These are phyloP conservation scores for Potamilus streckersoni DNA, from an alignment of 1,140 invertebrate species.

Conservation along the genomic window DNA sequence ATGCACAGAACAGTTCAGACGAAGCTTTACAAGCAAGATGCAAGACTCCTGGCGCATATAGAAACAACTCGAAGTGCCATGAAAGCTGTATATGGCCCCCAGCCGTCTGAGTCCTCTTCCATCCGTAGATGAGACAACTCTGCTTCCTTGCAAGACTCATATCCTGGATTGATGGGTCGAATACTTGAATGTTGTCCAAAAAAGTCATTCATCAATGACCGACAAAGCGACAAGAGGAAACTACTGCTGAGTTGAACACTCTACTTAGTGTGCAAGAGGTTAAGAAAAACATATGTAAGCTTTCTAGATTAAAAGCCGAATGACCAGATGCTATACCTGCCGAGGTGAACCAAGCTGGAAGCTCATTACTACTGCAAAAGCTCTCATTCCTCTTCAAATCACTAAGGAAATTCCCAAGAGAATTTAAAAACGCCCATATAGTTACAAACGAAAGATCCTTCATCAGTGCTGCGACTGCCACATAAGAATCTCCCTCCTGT, in stretches of 20 bases:
- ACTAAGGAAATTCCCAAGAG: slow-evolving; percentile 17
- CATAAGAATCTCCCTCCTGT: slow-evolving; percentile 26
- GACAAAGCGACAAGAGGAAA: slow-evolving; percentile 12
- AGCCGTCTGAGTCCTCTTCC: slow-evolving; percentile 18
- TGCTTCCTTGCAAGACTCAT: neutral
- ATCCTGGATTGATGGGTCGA: neutral
- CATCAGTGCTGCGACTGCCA: slow-evolving; percentile 23
- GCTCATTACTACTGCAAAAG: neutral
- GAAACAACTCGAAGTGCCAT: slow-evolving; percentile 13
- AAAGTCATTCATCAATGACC: slow-evolving; percentile 12
- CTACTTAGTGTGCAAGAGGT: neutral
- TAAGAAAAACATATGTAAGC: neutral
- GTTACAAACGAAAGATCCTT: slow-evolving; percentile 30
- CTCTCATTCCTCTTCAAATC: neutral
- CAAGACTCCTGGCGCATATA: slow-evolving; percentile 7
- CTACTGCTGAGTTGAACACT: slow-evolving; percentile 1
- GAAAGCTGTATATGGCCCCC: slow-evolving; percentile 24
- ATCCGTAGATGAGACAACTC: slow-evolving; percentile 6
- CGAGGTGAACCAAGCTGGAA: slow-evolving; percentile 29
- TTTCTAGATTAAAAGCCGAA: slow-evolving; percentile 13
- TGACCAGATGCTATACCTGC: slow-evolving; percentile 30
- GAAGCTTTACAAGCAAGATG: neutral
- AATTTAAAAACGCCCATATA: slow-evolving; percentile 33
- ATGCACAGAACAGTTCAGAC: slow-evolving; percentile 6
- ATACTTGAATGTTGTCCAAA: neutral